These are phyloP conservation scores for Latrodectus geometricus DNA, from an alignment of 1,140 invertebrate genomes.

Conservation along the genomic window DNA sequence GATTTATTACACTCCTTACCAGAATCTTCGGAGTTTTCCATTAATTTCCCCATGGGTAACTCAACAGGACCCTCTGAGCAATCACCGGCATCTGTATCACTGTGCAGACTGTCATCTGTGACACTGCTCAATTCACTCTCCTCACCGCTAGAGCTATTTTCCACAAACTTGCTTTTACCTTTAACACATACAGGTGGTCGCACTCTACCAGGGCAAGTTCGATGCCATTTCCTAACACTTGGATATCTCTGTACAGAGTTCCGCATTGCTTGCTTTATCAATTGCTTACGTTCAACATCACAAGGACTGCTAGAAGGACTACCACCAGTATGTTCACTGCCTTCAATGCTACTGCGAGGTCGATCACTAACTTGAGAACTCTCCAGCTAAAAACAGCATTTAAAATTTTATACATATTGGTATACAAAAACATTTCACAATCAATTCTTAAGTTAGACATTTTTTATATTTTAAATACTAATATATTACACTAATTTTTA, in stretches of 20 bases:
- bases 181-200: conserved; percentile 60
- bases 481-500: no score
- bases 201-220: conserved; percentile 66
- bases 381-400: conserved; percentile 63
- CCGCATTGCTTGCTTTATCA: conserved; percentile 8
- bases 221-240: conserved; percentile 64
- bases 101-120: conserved; percentile 63
- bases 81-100: conserved; percentile 49
- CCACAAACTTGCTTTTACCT: conserved; percentile 66
- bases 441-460: no score
- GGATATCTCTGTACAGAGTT: conserved; percentile 22
- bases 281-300: conserved; percentile 35
- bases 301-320: conserved; percentile 58
- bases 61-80: conserved; percentile 55
- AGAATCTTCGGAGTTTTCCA: conserved; percentile 67
- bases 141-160: conserved; percentile 63
- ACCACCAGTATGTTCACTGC: conserved; percentile 66
- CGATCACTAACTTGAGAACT: conserved; percentile 71
- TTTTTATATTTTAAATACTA: no score
- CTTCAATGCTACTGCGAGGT: conserved; percentile 65
- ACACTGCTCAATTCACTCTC: conserved; percentile 64
- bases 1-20: conserved; percentile 70
- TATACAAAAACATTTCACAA: no score
- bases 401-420: no score
- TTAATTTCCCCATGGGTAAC: conserved; percentile 40